Evolutionary conservation across 2,888 invertebrate genomes (phyloP), one percentile per base, ranked within the genome.

Genomic region (Chrysomela aeneicollis): DNA sequence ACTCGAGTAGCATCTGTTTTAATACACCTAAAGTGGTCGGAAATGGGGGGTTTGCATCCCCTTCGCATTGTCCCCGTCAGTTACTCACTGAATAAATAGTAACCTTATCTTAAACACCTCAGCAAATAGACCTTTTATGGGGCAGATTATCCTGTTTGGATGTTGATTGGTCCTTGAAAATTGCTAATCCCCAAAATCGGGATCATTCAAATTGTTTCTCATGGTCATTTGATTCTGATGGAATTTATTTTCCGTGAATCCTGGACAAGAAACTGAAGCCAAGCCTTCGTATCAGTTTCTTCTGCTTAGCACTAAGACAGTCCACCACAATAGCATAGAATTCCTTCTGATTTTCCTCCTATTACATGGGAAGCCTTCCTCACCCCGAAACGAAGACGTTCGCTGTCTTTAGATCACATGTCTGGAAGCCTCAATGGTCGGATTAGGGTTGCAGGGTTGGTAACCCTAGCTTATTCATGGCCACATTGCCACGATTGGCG

Each of bases 31-130:
- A 70, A 71, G 71, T 59, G 65, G 61, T 58, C 21, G 21, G 17
- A 12, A 57, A 57, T 46, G 46, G 30, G 26, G n/a, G 42, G 42
- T 42, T 42, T 46, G n/a, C 37, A 18, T 21, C 22, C 54, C 32
- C 54, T 42, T 42, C 15, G 19, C 21, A 15, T 47, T 61, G 61
- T 61, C 61, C 65, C 65, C 79, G 78, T 15, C 42, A 42, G 15
- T 80, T 80, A 81, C 77, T 80, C 79, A 80, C 77, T 75, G 75
- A 71, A 73, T 75, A 80, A 79, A 80, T 74, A 77, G 80, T 77
- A 79, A 80, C 78, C 76, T 77, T 78, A 79, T 79, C 79, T 77
- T 77, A 77, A 78, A 78, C 73, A 75, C 77, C 52, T 73, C 72
- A 72, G 78, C 76, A 79, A 79, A 79, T 76, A 79, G 74, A 71